These are phyloP conservation scores for Otocyon megalotis DNA, from an alignment of 2,113 vertebrate genomes.

Conservation along the genomic window DNA sequence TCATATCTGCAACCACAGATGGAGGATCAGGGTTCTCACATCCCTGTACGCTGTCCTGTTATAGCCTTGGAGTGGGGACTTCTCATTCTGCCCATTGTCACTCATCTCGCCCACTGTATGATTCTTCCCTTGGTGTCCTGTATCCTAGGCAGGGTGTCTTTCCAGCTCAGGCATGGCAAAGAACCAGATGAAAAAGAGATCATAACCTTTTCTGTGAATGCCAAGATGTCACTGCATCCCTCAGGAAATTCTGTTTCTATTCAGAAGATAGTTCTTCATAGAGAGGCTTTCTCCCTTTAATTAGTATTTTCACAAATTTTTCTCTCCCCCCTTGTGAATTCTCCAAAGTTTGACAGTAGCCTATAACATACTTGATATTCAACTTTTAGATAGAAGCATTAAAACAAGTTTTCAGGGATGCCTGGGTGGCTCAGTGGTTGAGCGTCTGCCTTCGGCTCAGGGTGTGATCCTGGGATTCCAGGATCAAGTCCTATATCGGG, in stretches of 20 bases:
- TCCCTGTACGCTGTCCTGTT: fast-evolving
- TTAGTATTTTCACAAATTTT: neutral
- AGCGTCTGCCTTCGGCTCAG: no score
- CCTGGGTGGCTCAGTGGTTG: no score
- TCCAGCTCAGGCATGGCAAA: neutral
- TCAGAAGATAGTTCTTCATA: neutral
- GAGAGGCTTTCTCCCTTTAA: neutral
- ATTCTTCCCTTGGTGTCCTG: neutral
- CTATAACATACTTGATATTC: neutral
- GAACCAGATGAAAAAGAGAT: neutral
- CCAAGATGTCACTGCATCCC: neutral
- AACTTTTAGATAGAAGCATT: neutral
- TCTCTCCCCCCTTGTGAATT: neutral
- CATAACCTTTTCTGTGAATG: neutral
- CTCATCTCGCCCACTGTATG: neutral
- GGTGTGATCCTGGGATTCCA: no score
- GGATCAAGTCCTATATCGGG: no score
- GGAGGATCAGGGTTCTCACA: fast-evolving
- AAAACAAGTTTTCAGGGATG: slow-evolving; percentile 13
- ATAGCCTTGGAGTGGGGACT: neutral
- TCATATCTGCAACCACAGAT: fast-evolving
- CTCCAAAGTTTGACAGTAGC: neutral
- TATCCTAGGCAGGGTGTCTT: neutral
- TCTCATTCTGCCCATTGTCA: neutral
- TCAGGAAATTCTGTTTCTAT: neutral